Evolutionary conservation across 2,888 invertebrate species (phyloP), one percentile per base, ranked within the genome.

Genomic region (Calameuta idolon): DNA sequence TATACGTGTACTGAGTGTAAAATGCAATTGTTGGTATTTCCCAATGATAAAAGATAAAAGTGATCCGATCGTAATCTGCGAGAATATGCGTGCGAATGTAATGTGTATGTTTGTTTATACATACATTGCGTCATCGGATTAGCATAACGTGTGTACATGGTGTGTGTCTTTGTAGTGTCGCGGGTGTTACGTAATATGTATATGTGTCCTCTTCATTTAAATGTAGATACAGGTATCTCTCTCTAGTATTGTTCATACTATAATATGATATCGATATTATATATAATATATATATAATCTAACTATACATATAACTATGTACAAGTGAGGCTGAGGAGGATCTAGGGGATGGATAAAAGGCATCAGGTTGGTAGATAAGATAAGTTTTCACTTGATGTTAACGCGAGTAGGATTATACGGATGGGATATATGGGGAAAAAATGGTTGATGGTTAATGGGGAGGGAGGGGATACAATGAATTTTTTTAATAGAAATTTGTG

Each of bases 271-370:
- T 81, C 68, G 79, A 77, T 82, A 80, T 81, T 84, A 81, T 82
- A 79, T 84, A 80, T 83, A 81, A 74, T 83, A 79, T 69, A 69
- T 83, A 84, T 85, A 87, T 88, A 89, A 90, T 90, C 90, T 91
- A 91, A 89, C 90, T 91, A 91, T 91, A 91, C 90, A 91, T 91
- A 89, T 89, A 91, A 90, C 90, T 91, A 91, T 91, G 87, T 91
- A 91, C 91, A 91, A 88, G 89, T 89, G 86, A 82, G 85, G 86
- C 71, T 69, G 30, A 68, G 33, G 34, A 73, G 83, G 82, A 82
- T 79, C 33, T 76, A 77, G 75, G 82, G 83, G 79, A 34, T 34
- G 35, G 71, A 69, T 74, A 69, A 69, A 73, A 75, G 80, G 79
- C 71, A 71, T 33, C 71, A 33, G 71, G 71, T 71, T 23, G 55